Percentiles rank a stretch among this genome's conserved stretches.
These are phyloP conservation scores for Myzus persicae DNA, from an alignment of 1,140 invertebrate species.

Conservation along the genomic window DNA sequence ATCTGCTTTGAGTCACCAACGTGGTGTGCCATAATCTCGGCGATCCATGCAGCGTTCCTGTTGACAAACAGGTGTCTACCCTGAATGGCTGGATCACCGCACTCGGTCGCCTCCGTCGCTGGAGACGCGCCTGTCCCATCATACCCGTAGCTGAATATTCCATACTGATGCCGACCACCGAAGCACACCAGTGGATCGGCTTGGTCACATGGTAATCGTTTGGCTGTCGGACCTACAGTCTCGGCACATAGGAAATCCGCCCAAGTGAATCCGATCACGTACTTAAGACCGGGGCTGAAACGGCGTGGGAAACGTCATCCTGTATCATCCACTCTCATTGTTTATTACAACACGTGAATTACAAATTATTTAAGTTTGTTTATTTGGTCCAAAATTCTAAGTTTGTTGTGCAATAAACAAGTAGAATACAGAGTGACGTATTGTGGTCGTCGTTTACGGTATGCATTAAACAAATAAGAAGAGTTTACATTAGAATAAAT, in stretches of 20 bases:
- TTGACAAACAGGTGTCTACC: constrained; percentile 6
- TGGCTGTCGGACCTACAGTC: too few relatives aligned
- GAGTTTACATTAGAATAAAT: too few relatives aligned
- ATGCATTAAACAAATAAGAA: background rate
- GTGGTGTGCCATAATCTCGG: background rate
- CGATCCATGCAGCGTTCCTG: background rate
- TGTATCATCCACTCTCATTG: background rate
- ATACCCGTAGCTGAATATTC: constrained; percentile 17
- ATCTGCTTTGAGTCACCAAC: background rate
- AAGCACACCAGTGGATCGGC: background rate
- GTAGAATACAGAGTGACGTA: background rate
- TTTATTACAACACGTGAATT: constrained; percentile 1
- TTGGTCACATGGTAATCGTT: background rate
- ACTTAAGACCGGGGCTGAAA: background rate
- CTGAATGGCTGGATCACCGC: background rate
- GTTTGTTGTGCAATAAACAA: background rate
- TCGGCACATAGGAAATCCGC: background rate
- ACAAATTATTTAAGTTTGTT: background rate
- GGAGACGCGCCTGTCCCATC: background rate
- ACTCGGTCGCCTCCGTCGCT: background rate
- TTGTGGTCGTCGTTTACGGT: background rate
- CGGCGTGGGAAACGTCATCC: background rate
- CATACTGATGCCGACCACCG: background rate
- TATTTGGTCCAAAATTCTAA: background rate
- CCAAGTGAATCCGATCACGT: background rate